These are phyloP conservation scores for Caracal caracal DNA, from an alignment of 2,113 vertebrate species.

Conservation along the genomic window DNA sequence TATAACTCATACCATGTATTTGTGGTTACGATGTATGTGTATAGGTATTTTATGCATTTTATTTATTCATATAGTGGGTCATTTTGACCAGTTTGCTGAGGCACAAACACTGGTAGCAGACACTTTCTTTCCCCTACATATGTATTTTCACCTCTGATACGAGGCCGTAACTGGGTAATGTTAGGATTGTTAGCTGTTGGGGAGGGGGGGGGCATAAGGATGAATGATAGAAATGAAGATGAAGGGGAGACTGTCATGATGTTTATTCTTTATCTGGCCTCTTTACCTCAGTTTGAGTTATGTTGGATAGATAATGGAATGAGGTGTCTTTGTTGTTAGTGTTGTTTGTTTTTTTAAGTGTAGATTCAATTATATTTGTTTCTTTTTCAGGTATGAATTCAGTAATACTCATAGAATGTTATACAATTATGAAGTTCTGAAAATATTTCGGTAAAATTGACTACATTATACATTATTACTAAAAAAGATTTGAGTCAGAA, in stretches of 20 bases:
- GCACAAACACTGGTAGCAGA: neutral
- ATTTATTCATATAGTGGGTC: neutral
- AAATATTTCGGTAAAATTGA: neutral
- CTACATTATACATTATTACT: neutral
- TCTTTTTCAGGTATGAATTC: neutral
- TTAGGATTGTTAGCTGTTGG: neutral
- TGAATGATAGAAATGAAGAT: neutral
- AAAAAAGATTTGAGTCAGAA: neutral
- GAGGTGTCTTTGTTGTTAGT: neutral
- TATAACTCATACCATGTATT: neutral
- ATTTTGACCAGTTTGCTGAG: neutral
- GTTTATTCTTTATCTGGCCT: neutral
- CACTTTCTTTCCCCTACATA: neutral
- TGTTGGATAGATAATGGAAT: neutral
- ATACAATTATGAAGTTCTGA: neutral
- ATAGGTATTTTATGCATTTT: neutral
- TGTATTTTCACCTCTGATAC: neutral
- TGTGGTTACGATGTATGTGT: neutral
- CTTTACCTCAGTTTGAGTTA: neutral
- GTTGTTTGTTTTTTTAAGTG: neutral
- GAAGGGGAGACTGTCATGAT: neutral
- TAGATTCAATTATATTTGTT: neutral
- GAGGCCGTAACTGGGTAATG: neutral
- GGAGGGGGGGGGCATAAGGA: fast-evolving
- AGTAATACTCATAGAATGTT: neutral